Conservation (phyloP, 1,140 invertebrate genomes). For the Drosophila rhopaloa region DNA sequence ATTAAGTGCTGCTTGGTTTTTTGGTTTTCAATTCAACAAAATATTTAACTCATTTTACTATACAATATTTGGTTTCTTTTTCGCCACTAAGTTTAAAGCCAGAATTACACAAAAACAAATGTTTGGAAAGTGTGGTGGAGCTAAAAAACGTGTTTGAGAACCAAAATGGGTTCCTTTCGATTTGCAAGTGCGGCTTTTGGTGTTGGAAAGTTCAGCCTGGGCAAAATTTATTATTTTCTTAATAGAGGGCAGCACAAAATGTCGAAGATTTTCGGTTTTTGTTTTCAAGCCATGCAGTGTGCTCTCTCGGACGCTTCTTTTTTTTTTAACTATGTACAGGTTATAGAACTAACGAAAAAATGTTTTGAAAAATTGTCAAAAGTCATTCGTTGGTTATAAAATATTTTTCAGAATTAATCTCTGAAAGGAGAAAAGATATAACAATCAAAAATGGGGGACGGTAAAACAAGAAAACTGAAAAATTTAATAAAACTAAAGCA, state of each 20-base stretch:
- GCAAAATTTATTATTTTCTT: constrained; percentile 12
- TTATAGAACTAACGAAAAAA: constrained; percentile 43
- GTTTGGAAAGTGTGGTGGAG: constrained; percentile 24
- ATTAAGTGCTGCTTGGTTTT: constrained; percentile 47
- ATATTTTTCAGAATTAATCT: constrained; percentile 1
- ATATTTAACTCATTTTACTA: constrained; percentile 34
- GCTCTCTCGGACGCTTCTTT: constrained; percentile 84
- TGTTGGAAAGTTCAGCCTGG: constrained; percentile 21
- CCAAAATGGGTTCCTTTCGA: constrained; percentile 1
- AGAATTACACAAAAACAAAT: constrained; percentile 39
- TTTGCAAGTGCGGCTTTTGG: constrained; percentile 34
- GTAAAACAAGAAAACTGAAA: constrained; percentile 9
- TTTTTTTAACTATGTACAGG: constrained; percentile 43
- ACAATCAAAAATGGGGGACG: constrained; percentile 2
- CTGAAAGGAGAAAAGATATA: neutral
- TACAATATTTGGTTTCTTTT: constrained; percentile 27
- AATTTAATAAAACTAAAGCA: constrained; percentile 19
- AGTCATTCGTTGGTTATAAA: neutral
- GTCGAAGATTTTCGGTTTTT: constrained; percentile 15
- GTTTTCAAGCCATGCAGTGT: constrained; percentile 83
- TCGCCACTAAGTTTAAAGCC: constrained; percentile 52
- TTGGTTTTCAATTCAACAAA: constrained; percentile 53
- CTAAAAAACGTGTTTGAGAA: constrained; percentile 30
- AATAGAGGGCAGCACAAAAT: constrained; percentile 45
- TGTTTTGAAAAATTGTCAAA: neutral